Conservation (phyloP, 1,140 invertebrate species). For the Lamellibrachia luymesi region DNA sequence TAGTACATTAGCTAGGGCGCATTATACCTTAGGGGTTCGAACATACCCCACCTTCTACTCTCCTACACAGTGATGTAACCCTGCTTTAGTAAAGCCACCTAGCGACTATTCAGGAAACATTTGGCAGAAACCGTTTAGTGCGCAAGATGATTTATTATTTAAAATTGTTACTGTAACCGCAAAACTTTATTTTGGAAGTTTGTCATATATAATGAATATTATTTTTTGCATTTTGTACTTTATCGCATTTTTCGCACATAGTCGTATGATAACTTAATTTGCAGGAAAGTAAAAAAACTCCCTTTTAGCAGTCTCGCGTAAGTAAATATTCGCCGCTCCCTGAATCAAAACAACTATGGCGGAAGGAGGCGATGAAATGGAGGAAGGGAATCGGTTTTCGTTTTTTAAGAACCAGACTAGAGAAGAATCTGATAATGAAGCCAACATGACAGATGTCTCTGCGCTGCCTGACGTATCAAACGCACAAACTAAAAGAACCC, state of each 20-base stretch:
- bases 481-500: background rate
- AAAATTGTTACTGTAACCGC: background rate
- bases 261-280: too few relatives aligned
- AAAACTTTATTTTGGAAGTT: background rate
- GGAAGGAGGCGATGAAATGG: constrained; percentile 43
- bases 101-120: background rate
- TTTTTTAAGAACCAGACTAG: constrained; percentile 43
- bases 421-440: background rate
- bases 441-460: background rate
- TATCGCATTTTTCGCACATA: background rate
- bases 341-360: constrained; percentile 39
- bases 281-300: too few relatives aligned
- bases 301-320: background rate
- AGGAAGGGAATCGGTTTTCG: constrained; percentile 51
- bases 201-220: background rate
- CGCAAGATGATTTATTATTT: background rate
- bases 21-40: too few relatives aligned
- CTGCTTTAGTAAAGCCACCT: background rate
- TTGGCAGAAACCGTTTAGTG: too few relatives aligned
- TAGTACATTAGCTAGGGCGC: too few relatives aligned
- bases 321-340: background rate
- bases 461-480: background rate
- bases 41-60: too few relatives aligned
- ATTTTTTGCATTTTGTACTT: background rate
- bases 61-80: too few relatives aligned